Evolutionary conservation across 92 coral and sea anemone species (phyloP), one percentile per base, ranked within the genome.

Genomic region (Micromussa lordhowensis): DNA sequence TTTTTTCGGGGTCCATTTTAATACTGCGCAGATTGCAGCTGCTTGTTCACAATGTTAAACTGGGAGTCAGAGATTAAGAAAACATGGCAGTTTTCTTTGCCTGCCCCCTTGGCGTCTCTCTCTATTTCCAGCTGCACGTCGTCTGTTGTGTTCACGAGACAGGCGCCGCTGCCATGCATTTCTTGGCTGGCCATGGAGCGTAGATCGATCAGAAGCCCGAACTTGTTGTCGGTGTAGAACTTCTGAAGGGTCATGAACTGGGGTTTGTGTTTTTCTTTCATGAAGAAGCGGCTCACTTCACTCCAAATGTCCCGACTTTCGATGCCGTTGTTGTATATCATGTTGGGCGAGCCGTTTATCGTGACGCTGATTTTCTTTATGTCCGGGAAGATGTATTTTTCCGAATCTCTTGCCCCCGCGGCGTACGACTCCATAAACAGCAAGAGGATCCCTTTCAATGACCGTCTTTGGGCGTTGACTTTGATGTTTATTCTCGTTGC

Each of bases 271-370:
- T 77, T 77, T 9, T 53, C 34, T 13, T 4, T 24, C 22, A 35
- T 7, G 31, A 77, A 77, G 36, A 48, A 29, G 0, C 68, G 32
- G 4, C 35, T 49, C 22, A 11, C 51, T 36, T 88, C 91, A 16
- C 49, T 13, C 75, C 80, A 82, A 59, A 88, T 26, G 44, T 81
- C 91, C 4, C 1, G 44, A 0, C 34, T 59, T 21, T 40, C 14
- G 9, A 87, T 22, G 22, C 87, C 82, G 26, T 88, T 68, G 70
- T 68, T 82, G 82, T 71, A 88, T 22, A 88, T 29, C 73, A 53
- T 82, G 83, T 88, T 88, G 2, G 91, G 87, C 12, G 78, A 54
- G 53, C 91, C 87, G 82, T 88, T 78, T 1, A 88, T 63, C 8
- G 81, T 88, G 51, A 89, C 68, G 35, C 81, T 31, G 35, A 89